A percentile compares a stretch with the other conserved stretches of the same genome.
Evolutionary conservation across 2,888 invertebrate species (phyloP).

Genomic region (Ectropis crepuscularia): DNA sequence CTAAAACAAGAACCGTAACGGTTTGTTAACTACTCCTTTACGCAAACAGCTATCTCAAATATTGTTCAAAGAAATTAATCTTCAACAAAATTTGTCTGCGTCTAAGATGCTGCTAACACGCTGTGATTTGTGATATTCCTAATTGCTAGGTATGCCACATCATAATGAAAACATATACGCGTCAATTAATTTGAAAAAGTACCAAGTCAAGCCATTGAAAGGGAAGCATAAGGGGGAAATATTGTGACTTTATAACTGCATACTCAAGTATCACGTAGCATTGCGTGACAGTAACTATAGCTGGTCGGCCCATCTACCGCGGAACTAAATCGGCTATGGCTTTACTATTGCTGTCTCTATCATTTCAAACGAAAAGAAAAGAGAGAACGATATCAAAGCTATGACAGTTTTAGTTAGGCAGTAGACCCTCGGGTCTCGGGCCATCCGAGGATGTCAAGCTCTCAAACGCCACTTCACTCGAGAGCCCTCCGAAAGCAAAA

Average conservation of each 20-base stretch:
- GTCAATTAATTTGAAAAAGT: constrained; percentile 25
- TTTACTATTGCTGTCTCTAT: no score
- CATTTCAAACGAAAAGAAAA: no score
- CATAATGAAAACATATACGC: not conserved
- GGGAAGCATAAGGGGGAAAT: constrained; percentile 17
- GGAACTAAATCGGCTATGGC: no score
- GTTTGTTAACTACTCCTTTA: not conserved
- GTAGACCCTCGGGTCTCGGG: constrained; percentile 49
- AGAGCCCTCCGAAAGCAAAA: constrained; percentile 68
- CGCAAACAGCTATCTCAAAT: not conserved
- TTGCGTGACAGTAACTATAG: constrained; percentile 47
- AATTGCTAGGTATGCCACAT: not conserved
- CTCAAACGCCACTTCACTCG: constrained; percentile 61
- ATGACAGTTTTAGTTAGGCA: no score
- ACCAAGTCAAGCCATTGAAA: not conserved
- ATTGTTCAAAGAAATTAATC: constrained; percentile 10
- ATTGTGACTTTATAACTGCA: constrained; percentile 40
- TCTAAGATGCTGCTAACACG: not conserved
- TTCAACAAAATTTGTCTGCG: constrained; percentile 2
- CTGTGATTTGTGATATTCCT: not conserved
- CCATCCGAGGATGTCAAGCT: constrained; percentile 62
- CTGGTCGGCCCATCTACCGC: no score
- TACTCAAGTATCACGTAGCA: constrained; percentile 45
- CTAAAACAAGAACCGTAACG: not conserved
- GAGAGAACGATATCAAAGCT: no score